Conservation (phyloP, 1,140 invertebrate species). For the Drosophila mojavensis region DNA sequence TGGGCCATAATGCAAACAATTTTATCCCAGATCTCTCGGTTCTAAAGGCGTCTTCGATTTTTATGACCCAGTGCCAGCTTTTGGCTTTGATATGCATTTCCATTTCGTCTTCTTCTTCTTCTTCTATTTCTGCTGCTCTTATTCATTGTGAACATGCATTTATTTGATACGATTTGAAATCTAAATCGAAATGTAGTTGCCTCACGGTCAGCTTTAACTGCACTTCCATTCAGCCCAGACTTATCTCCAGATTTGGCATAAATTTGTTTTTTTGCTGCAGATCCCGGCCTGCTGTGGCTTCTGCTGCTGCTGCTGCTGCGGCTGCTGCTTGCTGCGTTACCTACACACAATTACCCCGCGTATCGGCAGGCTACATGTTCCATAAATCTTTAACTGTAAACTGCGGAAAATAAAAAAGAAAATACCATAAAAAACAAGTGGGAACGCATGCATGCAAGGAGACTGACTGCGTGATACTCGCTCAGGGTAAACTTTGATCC, state of each 20-base stretch:
- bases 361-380: constrained; percentile 66
- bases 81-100: constrained; percentile 32
- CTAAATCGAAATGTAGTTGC: constrained; percentile 37
- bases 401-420: constrained; percentile 17
- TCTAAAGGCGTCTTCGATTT: constrained; percentile 52
- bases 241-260: constrained; percentile 30
- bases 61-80: constrained; percentile 41
- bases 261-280: constrained; percentile 22
- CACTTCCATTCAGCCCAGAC: not conserved
- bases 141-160: constrained; percentile 16
- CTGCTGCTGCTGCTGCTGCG: constrained; percentile 3
- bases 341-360: constrained; percentile 64
- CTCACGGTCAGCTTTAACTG: constrained; percentile 16
- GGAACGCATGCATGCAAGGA: not conserved
- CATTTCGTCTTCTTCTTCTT: constrained; percentile 6
- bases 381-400: constrained; percentile 79
- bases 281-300: not conserved
- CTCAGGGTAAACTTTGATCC: not conserved
- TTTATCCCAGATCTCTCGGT: constrained; percentile 12
- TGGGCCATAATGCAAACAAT: constrained; percentile 1
- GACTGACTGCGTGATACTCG: not conserved
- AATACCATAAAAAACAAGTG: constrained; percentile 16
- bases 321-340: constrained; percentile 7
- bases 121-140: not conserved
- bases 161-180: constrained; percentile 60